Base-by-base conservation (phyloP, 2,888 invertebrate genomes). In the Marasmarcha lunaedactyla region DNA sequence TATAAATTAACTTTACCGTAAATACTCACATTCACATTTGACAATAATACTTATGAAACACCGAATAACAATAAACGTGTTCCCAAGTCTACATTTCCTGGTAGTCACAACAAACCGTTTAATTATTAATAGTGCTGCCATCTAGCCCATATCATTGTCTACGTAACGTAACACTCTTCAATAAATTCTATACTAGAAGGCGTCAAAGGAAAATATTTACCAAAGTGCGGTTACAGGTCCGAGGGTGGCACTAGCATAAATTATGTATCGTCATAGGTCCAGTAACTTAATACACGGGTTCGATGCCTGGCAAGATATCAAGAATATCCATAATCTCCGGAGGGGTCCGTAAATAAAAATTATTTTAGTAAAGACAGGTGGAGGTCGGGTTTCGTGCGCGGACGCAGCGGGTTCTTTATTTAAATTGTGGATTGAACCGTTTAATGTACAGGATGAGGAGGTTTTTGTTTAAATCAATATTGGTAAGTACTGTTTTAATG, bases 311-410 rank as follows among this genome's bases (percentile, higher is more conserved):
- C 48, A 48, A 61, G 78, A 78, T 77, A 73, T 55, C 62, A 59
- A 63, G 72, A 71, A 71, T 72, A 73, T 72, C 70, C 70, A 70
- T 73, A 76, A 71, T 74, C 69, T 71, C 63, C 52, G 67, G 69
- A 68, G 72, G 74, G 71, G 67, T 70, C 49, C 61, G 70, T 78
- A 72, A 74, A 77, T 73, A 73, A 77, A 72, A 77, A 76, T 66
- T 73, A 74, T 76, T 70, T 30, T 70, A 58, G 64, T 70, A 54
- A 56, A 55, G 81, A 76, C 81, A 81, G 81, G 79, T 81, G 81
- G 52, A 64, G 74, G 62, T 79, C 71, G 56, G 68, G 78, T 79
- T 79, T 74, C 78, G 64, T 51, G 50, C 48, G 41, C 46, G 45
- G 35, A 46, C 45, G 47, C 38, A 25, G 34, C 11, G 11, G 4